Base-by-base conservation (phyloP, 30 jellyfish, hydroid and myxozoan species). In the Turritopsis rubra region DNA sequence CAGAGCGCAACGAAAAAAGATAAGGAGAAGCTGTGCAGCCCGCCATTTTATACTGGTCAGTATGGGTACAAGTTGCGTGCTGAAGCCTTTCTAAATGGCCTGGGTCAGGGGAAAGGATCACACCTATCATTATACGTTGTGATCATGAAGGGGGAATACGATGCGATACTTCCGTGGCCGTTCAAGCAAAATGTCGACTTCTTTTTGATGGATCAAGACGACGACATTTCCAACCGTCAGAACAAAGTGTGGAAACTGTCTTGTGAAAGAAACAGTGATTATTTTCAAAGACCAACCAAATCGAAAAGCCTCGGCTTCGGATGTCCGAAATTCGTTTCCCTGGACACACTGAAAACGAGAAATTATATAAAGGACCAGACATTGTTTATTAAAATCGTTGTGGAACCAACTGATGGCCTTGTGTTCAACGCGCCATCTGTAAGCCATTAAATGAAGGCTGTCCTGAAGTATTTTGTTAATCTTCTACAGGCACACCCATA, bases 121-220 rank as follows among this genome's bases (percentile, higher is more conserved):
- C 98, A 92, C 75, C 80, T 92, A 21, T 92, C 98, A 0, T 78
- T 92, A 77, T 92, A 92, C 70, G 98, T 92, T 66, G 98, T 92
- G 7, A 92, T 92, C 66, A 92, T 92, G 98, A 92, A 92, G 87
- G 98, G 98, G 0, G 98, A 92, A 41, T 92, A 86, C 77, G 98
- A 92, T 73, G 98, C 98, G 27, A 92, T 92, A n/a, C 88, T 92
- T 79, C 98, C 98, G 24, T 92, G 98, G 98, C 98, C 98, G 24
- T 92, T 92, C 79, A 90, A 88, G 76, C 98, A 92, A 70, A 88
- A 90, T 26, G 98, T 92, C 27, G 98, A 92, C 68, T 92, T 92
- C 78, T 78, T 92, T 18, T 75, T 92, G 80, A 92, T 92, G 28
- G 98, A 92, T 31, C 98, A 92, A 85, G 98, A 92, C 79, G 96